Percentiles rank a stretch among this genome's conserved stretches.
Conservation (phyloP, 2,888 invertebrate genomes). For the Brenthis daphne region DNA sequence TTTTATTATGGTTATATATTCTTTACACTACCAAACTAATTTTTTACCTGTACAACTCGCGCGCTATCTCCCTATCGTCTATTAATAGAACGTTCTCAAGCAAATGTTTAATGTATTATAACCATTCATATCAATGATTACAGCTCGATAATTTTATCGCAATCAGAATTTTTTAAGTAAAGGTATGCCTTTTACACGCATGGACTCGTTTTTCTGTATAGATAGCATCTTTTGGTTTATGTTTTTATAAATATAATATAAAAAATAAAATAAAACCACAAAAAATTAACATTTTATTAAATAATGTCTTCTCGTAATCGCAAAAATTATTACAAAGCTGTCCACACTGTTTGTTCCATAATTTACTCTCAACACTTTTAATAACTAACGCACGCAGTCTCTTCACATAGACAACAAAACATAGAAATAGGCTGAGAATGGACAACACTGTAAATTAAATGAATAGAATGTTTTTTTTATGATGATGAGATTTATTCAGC, state of each 20-base stretch:
- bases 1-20: too few species aligned
- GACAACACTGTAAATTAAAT: slow-evolving; percentile 27
- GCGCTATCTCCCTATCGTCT: too few species aligned
- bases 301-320: slow-evolving; percentile 70
- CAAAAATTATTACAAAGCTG: slow-evolving; percentile 72
- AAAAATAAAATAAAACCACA: slow-evolving; percentile 33
- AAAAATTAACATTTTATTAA: slow-evolving; percentile 80
- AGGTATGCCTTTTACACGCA: too few species aligned
- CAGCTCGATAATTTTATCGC: too few species aligned
- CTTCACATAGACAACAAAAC: slow-evolving; percentile 53
- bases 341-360: slow-evolving; percentile 78
- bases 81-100: too few species aligned
- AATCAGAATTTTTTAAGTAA: too few species aligned
- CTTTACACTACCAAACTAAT: too few species aligned
- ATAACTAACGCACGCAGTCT: slow-evolving; percentile 68
- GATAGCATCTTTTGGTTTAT: too few species aligned
- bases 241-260: background rate
- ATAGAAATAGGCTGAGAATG: slow-evolving; percentile 54
- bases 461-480: slow-evolving; percentile 1
- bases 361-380: slow-evolving; percentile 75
- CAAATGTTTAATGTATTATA: too few species aligned
- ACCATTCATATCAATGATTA: too few species aligned
- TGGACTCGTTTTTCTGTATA: too few species aligned
- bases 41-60: too few species aligned
- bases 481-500: slow-evolving; percentile 26